Evolutionary conservation across 1,140 invertebrate species (phyloP), one percentile per base, ranked within the genome.

Genomic region (Helicoverpa armigera): DNA sequence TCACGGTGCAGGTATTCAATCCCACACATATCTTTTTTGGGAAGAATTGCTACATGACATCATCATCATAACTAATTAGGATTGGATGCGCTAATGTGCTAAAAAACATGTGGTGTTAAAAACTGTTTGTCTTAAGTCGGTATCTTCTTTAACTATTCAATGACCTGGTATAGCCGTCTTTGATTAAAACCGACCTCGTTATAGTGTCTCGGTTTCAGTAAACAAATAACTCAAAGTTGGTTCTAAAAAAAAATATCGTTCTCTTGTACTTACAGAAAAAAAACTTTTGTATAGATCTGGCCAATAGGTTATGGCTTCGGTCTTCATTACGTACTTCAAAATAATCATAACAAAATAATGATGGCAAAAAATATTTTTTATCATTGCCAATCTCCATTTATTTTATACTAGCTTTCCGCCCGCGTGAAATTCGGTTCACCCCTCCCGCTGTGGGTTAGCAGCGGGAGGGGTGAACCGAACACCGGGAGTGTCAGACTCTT

Each of bases 31-130:
- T 61, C 18, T 43, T n/a, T 75, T 61, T 35, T 43, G 72, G 56
- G 35, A 75, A 50, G 35, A 56, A 29, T 11, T 48, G 14, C 18
- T 1, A 14, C 5, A 75, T 75, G 56, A 75, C 35, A 75, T 75
- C 72, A 75, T 75, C 72, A 75, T 61, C 29, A 18, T 48, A 13
- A 61, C 72, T 75, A 75, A 75, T 75, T 61, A 73, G 53, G 53
- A 73, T 35, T 56, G 51, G 35, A 56, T n/a, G 60, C n/a, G 53
- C 11, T 43, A 60, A 43, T 9, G 7, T 9, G 23, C 23, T 23
- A 23, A 43, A 9, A 5, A 43, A 16, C n/a, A 14, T 50, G 16
- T 10, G 11, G 3, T 14, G 10, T 16, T 51, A 23, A 23, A 69
- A 10, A 13, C n/a, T 50, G 16, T 51, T 50, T 69, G 65, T 11